These are phyloP conservation scores for Shinisaurus crocodilurus DNA, from an alignment of 2,113 vertebrate species.

Conservation along the genomic window DNA sequence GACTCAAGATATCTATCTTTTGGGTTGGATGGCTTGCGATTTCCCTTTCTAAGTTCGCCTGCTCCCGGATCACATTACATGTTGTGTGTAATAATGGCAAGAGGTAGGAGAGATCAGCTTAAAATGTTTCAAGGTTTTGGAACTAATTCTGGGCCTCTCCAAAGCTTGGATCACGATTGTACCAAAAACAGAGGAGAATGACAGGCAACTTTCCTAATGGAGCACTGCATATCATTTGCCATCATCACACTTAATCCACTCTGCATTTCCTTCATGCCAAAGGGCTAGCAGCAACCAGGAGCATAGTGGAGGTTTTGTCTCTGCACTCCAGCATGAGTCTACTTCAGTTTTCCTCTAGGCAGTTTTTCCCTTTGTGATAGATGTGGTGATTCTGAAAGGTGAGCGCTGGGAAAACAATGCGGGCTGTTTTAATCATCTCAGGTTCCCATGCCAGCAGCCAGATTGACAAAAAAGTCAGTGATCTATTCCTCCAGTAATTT, in stretches of 20 bases:
- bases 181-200: slow-evolving; percentile 50
- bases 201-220: slow-evolving; percentile 54
- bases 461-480: slow-evolving; percentile 37
- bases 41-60: slow-evolving; percentile 52
- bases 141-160: slow-evolving; percentile 55
- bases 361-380: slow-evolving; percentile 46
- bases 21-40: not conserved
- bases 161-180: slow-evolving; percentile 55
- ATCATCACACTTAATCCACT: slow-evolving; percentile 67
- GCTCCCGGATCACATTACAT: not conserved
- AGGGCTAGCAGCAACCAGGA: slow-evolving; percentile 60
- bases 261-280: slow-evolving; percentile 52
- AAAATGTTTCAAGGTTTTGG: slow-evolving; percentile 58
- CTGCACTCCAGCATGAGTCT: slow-evolving; percentile 40
- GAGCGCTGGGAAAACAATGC: slow-evolving; percentile 61
- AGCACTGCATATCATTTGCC: slow-evolving; percentile 62
- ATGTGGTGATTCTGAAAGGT: slow-evolving; percentile 62
- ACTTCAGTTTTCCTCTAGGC: slow-evolving; percentile 55
- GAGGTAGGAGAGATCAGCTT: slow-evolving; percentile 29
- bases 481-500: slow-evolving; percentile 31
- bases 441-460: not conserved
- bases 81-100: slow-evolving; percentile 42
- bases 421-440: slow-evolving; percentile 44
- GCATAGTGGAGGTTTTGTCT: slow-evolving; percentile 62
- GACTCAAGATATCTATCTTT: slow-evolving; percentile 42